These are phyloP conservation scores for Cyprinella venusta DNA, from an alignment of 2,797 vertebrate species.

Conservation along the genomic window DNA sequence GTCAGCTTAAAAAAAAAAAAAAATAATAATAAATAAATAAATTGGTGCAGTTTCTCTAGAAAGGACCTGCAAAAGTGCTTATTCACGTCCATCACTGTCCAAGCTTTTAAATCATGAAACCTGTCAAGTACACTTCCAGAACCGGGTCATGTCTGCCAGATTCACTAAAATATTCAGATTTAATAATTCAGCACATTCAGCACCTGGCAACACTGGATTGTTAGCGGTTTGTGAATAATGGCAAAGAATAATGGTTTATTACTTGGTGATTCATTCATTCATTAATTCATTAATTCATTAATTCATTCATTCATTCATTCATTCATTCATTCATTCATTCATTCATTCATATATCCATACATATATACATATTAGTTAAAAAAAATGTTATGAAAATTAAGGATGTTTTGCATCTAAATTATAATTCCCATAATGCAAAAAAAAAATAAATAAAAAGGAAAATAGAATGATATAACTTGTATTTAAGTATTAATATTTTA, in stretches of 20 bases:
- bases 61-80: constrained; percentile 13
- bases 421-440: neutral
- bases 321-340: too few species aligned
- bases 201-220: neutral
- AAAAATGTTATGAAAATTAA: too few species aligned
- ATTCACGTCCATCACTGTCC: neutral
- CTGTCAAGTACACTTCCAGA: neutral
- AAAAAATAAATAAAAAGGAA: too few species aligned
- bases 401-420: too few species aligned
- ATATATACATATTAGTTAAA: too few species aligned
- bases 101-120: neutral
- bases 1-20: constrained; percentile 84
- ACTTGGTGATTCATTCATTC: neutral
- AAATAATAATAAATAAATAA: neutral
- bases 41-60: constrained; percentile 6
- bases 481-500: neutral
- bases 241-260: too few species aligned
- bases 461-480: neutral
- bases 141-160: neutral
- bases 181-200: neutral
- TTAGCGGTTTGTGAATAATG: neutral
- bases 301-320: too few species aligned
- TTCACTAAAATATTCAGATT: neutral
- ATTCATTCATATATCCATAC: too few species aligned
- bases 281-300: too few species aligned